Conservation (phyloP, 2,888 invertebrate species). For the Molanna angustata region DNA sequence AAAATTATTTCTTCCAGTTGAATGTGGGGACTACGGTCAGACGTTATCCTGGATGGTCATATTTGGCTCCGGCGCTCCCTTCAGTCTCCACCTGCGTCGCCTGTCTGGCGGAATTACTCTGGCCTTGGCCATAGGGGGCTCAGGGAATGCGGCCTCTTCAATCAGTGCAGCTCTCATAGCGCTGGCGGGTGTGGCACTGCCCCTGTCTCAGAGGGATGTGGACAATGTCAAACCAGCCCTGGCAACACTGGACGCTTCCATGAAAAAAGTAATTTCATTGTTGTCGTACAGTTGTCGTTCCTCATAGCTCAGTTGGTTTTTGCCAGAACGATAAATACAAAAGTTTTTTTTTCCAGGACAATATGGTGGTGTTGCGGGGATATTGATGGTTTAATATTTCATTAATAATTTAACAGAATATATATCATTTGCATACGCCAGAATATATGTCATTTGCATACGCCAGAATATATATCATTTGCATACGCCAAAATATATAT, state of each 20-base stretch:
- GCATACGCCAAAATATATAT: too few relatives aligned
- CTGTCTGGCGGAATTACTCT: conserved; percentile 20
- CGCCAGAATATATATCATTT: too few relatives aligned
- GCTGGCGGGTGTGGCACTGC: conserved; percentile 38
- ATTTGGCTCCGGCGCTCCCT: conserved; percentile 17
- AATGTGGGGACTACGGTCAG: conserved; percentile 27
- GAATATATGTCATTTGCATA: too few relatives aligned
- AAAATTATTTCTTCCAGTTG: conserved; percentile 17
- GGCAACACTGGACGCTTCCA: conserved; percentile 68
- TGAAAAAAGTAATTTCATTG: conserved; percentile 62
- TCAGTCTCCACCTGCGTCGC: conserved; percentile 20
- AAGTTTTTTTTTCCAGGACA: too few relatives aligned
- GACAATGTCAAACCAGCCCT: conserved; percentile 69
- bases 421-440: too few relatives aligned
- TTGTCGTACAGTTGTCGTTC: too few relatives aligned
- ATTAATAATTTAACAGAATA: too few relatives aligned
- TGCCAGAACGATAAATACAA: too few relatives aligned
- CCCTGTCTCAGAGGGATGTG: conserved; percentile 71
- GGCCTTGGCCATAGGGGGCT: conserved; percentile 13
- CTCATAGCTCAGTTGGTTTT: too few relatives aligned
- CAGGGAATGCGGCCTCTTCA: conserved; percentile 16
- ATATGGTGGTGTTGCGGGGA: too few relatives aligned
- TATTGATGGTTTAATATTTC: too few relatives aligned
- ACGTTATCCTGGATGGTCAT: conserved; percentile 27
- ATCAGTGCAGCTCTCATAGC: conserved; percentile 16